Evolutionary conservation across 2,797 vertebrate genomes (phyloP), one percentile per base, ranked within the genome.

Genomic region (Dipus sagitta): DNA sequence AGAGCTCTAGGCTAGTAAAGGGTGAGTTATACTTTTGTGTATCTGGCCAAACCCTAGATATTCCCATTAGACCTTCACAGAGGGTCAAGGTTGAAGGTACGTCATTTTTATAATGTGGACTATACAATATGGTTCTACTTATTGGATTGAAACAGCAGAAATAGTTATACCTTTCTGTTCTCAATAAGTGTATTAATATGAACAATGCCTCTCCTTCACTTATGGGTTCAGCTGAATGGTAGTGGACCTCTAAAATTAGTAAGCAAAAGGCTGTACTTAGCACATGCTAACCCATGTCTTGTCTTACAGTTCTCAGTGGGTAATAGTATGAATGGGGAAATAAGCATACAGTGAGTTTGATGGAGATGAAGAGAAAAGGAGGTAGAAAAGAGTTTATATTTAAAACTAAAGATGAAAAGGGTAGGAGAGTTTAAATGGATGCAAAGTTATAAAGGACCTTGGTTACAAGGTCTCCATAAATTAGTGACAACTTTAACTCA

Each of bases 401-500:
- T 92, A 38, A n/a, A 75, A 67, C 26, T 75, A 90, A 26, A 71
- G 5, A 8, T 28, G 38, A 32, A 52, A 91, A 14, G 58, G 24
- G 1, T 77, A 80, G 32, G 38, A 79, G 70, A 90, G 47, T 20
- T 79, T 91, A 89, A 89, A 71, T 68, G 20, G 32, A 84, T 18
- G 91, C 26, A 28, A 34, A 89, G 65, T 89, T 94, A 74, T 47
- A 32, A 84, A 84, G 42, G 47, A 87, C 6, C 30, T 91, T 91
- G 54, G 47, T 78, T 93, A 93, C 17, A 26, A 18, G 75, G 65
- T 70, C 65, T 92, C 86, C 38, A 71, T 26, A 11, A 87, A 65
- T 81, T 86, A 64, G 64, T 79, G 72, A 92, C n/a, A 82, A 5
- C 71, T 82, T 94, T 60, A 92, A n/a, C 81, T 52, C 28, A 90